Base-by-base conservation (phyloP, 2,888 invertebrate genomes). In the Ellobium chinense region DNA sequence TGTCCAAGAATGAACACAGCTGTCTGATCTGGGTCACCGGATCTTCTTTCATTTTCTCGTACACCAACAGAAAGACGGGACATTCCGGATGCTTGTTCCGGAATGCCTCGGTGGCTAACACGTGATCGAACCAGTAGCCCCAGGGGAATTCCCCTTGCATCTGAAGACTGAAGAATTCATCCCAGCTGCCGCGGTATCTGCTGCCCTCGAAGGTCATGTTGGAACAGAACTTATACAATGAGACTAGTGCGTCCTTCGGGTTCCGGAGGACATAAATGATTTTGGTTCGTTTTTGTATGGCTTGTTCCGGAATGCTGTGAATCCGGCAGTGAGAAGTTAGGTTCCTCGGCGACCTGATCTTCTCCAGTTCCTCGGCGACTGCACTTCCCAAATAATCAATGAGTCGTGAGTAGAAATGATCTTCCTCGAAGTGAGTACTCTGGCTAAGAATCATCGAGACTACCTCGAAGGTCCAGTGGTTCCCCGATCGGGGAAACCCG, bases 391-490 rank as follows among this genome's bases (percentile, higher is more conserved):
- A 27, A 24, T 21, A 74, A 18, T 74, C 73, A 4, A 74, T 27
- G 1, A 74, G 37, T 62, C 62, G 36, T 5, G 73, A 74, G 39
- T 62, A 39, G 29, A 74, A 74, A 7, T 74, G 73, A 29, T 60
- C 62, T n/a, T 60, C 27, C 14, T 39, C 14, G 36, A 62, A 74
- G 37, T 74, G 21, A 3, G 62, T 60, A 12, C 36, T 74, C 46
- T 74, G 73, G 21, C 29, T 37, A 7, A 62, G 39, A 18, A 74
- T 74, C 73, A 74, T 74, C 7, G 62, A 62, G 5, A 74, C 62
- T 21, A 74, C 12, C 21, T 74, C 73, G 29, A 62, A 74, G 5
- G 73, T 74, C 73, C 73, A 74, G 39, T 74, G 73, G 73, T 74
- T 74, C 27, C 73, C 62, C 4, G 62, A 39, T 34, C 62, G 24